Conservation (phyloP, 2,888 invertebrate genomes). For the Ametastegia equiseti region DNA sequence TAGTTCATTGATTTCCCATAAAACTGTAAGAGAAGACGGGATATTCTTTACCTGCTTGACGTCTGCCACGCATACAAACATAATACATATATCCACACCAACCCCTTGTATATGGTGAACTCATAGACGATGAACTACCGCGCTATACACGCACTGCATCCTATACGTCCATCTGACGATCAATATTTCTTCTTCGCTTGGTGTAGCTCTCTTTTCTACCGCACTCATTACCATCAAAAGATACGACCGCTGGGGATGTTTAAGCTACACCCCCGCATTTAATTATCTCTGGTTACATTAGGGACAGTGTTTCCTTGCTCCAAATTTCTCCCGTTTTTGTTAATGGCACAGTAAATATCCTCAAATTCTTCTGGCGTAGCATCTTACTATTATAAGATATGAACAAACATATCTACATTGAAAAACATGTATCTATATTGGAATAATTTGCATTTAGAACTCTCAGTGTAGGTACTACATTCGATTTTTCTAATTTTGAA, state of each 20-base stretch:
- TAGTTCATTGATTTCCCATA: conserved; percentile 68
- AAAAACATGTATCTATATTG: no score
- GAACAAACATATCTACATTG: no score
- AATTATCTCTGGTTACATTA: background rate
- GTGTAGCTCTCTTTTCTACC: background rate
- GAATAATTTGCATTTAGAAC: no score
- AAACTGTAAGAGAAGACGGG: conserved; percentile 59
- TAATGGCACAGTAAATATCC: background rate
- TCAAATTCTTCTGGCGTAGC: background rate
- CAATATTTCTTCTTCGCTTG: conserved; percentile 42
- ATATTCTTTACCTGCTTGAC: background rate
- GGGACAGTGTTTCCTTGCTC: background rate
- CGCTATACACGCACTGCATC: background rate
- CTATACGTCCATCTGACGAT: conserved; percentile 18
- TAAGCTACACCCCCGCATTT: background rate
- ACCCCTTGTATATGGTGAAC: conserved; percentile 13
- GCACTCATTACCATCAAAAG: conserved; percentile 35
- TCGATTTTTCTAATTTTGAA: no score
- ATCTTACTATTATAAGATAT: no score
- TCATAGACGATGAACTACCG: background rate
- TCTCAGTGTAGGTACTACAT: no score
- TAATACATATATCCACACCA: no score
- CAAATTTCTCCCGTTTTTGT: background rate
- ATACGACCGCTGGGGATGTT: conserved; percentile 9
- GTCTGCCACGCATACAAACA: background rate